A percentile compares a stretch with the other conserved stretches of the same genome.
These are phyloP conservation scores for Axea sp. DNA, from an alignment of 2,888 invertebrate species.

Conservation along the genomic window DNA sequence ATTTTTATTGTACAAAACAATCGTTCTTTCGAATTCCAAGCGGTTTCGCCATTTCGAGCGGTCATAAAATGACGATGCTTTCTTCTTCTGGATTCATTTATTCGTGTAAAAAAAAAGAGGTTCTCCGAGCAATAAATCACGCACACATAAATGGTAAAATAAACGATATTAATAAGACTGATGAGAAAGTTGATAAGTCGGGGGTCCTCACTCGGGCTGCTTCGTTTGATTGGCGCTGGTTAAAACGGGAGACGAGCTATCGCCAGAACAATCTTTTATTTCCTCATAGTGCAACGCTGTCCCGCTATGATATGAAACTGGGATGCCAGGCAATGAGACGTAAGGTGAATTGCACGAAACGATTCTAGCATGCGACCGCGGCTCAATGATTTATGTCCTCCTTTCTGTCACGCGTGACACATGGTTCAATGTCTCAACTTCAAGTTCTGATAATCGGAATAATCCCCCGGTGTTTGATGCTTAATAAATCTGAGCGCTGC, in stretches of 20 bases:
- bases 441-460: conserved; percentile 9
- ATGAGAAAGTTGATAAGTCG: conserved; percentile 39
- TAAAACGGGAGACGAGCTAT: conserved; percentile 51
- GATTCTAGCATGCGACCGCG: conserved; percentile 46
- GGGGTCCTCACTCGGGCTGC: conserved; percentile 8
- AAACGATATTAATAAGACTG: conserved; percentile 30
- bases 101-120: background rate
- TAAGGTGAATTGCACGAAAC: conserved; percentile 59
- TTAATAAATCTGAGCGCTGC: background rate
- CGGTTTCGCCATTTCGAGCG: no score
- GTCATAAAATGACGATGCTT: background rate
- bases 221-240: conserved; percentile 38
- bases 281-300: conserved; percentile 58
- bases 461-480: conserved; percentile 6
- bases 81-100: background rate
- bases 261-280: conserved; percentile 56
- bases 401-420: conserved; percentile 57
- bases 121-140: conserved; percentile 7
- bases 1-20: conserved; percentile 12
- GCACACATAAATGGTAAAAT: conserved; percentile 1
- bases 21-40: no score
- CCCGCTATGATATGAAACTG: conserved; percentile 58
- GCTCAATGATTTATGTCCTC: conserved; percentile 54
- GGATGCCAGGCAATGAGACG: conserved; percentile 38
- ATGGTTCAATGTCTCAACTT: conserved; percentile 44